Evolutionary conservation across 1,140 invertebrate genomes (phyloP), one percentile per base, ranked within the genome.

Genomic region (Eriosoma lanigerum): DNA sequence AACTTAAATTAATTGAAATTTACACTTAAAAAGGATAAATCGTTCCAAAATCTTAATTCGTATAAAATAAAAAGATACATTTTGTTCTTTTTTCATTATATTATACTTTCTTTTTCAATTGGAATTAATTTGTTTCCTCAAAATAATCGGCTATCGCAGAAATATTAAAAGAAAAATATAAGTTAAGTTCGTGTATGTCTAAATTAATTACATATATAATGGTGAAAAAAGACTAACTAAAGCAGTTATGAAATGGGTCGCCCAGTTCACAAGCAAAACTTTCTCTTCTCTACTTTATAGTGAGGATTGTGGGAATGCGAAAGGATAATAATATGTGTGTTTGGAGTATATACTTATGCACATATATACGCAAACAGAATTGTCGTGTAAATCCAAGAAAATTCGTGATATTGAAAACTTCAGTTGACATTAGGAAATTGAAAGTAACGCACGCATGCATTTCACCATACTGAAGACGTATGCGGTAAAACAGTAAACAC

Each of bases 211-310:
- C n/a, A 76, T 38, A 8, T 38, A 38, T 38, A 38, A 8, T 2
- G 24, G 46, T 50, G 8, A 50, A 70, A 50, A 48, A 70, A 70
- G 12, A 50, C 68, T 29, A n/a, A 24, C 46, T 9, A 32, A 52
- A 29, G 46, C 15, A 60, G 32, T 78, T 78, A 78, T 78, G 75
- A 78, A 78, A 62, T 60, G 75, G 75, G 75, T 76, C 75, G 68
- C 24, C 48, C 68, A 52, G 68, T 78, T 60, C 38, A 48, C 72
- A 46, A 62, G 13, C 38, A 8, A 62, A 78, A 62, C 56, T 78
- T 78, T 78, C 75, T 46, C 75, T 78, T 58, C 44, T 68, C 17
- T 15, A 72, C 8, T 38, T 38, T 66, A 21, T 54, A 29, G 4
- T 15, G n/a, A 52, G 13, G 4, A 52, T 17, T 52, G 48, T 29